phyloP scores from a whole-genome alignment of 92 coral and sea anemone species.

The Actinostola sp. region DNA sequence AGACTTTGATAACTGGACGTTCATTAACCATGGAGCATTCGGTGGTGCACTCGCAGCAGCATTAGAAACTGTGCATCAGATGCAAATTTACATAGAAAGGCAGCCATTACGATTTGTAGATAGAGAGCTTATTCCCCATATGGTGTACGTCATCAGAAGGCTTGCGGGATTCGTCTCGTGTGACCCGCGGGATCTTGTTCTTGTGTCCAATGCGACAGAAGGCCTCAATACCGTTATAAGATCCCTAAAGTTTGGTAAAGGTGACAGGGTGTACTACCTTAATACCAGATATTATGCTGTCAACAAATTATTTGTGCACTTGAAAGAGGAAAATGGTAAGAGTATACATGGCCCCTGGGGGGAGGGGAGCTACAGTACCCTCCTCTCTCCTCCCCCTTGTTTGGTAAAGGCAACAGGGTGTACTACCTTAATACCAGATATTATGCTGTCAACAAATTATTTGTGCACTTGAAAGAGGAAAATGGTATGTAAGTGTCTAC shows the following conservation, averaged over 20 bases:
- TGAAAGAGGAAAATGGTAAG: constrained; percentile 56
- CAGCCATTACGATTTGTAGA: constrained; percentile 68
- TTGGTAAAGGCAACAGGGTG: too few species aligned
- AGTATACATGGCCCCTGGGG: too few species aligned
- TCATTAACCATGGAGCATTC: constrained; percentile 74
- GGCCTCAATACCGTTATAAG: constrained; percentile 55
- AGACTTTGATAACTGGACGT: constrained; percentile 61
- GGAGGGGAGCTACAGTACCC: too few species aligned
- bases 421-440: too few species aligned
- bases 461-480: too few species aligned
- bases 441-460: too few species aligned
- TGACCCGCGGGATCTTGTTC: constrained; percentile 62
- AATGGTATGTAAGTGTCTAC: too few species aligned
- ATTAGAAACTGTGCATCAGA: constrained; percentile 50
- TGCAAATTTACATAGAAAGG: constrained; percentile 56
- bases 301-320: constrained; percentile 42
- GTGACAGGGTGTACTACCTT: constrained; percentile 63
- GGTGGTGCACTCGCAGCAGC: constrained; percentile 62
- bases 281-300: constrained; percentile 72
- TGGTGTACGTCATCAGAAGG: constrained; percentile 58
- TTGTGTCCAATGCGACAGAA: constrained; percentile 63
- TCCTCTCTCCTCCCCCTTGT: too few species aligned
- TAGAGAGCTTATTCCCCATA: constrained; percentile 50
- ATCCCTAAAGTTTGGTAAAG: constrained; percentile 50
- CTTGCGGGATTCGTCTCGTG: constrained; percentile 70